phyloP scores from a whole-genome alignment of 1,140 invertebrate genomes.

The Philopotamus ludificatus region DNA sequence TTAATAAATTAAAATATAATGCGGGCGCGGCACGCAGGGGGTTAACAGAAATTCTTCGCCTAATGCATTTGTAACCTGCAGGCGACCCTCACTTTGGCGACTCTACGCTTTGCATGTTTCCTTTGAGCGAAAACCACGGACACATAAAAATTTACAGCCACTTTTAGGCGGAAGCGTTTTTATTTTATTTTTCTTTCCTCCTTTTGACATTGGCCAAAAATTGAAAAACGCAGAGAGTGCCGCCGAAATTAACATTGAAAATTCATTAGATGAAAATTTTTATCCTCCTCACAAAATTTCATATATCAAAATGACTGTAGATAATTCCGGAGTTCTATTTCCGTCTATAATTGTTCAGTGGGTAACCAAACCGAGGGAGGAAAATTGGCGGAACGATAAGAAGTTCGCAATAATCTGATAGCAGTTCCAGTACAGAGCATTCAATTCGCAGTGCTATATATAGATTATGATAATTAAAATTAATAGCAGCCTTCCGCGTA shows the following conservation, averaged over 20 bases:
- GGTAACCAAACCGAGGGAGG: conserved; percentile 19
- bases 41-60: not conserved
- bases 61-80: conserved; percentile 16
- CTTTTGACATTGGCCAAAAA: not conserved
- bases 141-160: conserved; percentile 19
- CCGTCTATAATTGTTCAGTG: conserved; percentile 11
- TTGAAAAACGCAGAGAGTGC: too few species aligned
- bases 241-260: too few species aligned
- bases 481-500: too few species aligned
- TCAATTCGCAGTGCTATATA: too few species aligned
- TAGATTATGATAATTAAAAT: too few species aligned
- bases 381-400: conserved; percentile 8
- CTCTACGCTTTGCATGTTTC: conserved; percentile 16
- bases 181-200: not conserved
- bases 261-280: too few species aligned
- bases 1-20: not conserved
- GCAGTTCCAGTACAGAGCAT: too few species aligned
- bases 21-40: not conserved
- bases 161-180: conserved; percentile 2
- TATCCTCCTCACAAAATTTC: too few species aligned
- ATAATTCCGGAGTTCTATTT: not conserved
- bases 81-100: not conserved
- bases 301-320: too few species aligned
- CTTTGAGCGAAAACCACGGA: conserved; percentile 10
- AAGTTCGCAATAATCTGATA: too few species aligned